Evolutionary conservation across 2,113 vertebrate genomes (phyloP).

Genomic region (Copsychus sechellarum): DNA sequence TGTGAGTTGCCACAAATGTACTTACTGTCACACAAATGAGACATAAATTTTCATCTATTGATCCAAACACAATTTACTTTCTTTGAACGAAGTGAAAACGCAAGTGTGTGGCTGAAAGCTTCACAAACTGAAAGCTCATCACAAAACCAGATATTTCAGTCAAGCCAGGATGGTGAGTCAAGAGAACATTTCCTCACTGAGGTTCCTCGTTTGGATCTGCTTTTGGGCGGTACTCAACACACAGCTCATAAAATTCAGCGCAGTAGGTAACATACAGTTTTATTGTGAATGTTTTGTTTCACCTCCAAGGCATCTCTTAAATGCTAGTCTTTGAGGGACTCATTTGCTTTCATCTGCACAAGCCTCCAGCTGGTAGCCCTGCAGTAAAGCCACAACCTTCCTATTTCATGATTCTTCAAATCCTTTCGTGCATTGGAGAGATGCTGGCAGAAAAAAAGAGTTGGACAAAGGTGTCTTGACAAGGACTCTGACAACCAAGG

Average conservation of each 20-base stretch:
- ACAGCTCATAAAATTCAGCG: constrained; percentile 1
- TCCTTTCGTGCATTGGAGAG: not conserved
- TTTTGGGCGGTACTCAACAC: not conserved
- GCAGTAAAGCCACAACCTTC: constrained; percentile 14
- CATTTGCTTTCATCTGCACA: constrained; percentile 11
- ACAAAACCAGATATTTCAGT: not conserved
- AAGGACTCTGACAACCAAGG: not conserved
- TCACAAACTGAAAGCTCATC: not conserved
- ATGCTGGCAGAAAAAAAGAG: not conserved
- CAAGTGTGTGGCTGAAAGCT: not conserved
- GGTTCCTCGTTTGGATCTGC: not conserved
- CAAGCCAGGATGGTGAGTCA: not conserved
- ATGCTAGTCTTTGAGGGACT: not conserved
- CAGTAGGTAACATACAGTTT: not conserved
- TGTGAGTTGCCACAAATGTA: not conserved
- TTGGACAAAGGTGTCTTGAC: not conserved
- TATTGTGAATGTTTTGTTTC: not conserved
- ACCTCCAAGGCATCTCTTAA: constrained; percentile 25
- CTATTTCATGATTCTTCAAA: constrained; percentile 5
- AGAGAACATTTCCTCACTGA: not conserved
- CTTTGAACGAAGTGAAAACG: not conserved
- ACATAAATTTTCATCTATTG: not conserved
- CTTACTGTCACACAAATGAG: not conserved
- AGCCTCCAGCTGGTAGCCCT: constrained; percentile 17
- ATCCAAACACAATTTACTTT: not conserved